phyloP scores from a whole-genome alignment of 2,797 vertebrate genomes.

The Carcharodon carcharias region DNA sequence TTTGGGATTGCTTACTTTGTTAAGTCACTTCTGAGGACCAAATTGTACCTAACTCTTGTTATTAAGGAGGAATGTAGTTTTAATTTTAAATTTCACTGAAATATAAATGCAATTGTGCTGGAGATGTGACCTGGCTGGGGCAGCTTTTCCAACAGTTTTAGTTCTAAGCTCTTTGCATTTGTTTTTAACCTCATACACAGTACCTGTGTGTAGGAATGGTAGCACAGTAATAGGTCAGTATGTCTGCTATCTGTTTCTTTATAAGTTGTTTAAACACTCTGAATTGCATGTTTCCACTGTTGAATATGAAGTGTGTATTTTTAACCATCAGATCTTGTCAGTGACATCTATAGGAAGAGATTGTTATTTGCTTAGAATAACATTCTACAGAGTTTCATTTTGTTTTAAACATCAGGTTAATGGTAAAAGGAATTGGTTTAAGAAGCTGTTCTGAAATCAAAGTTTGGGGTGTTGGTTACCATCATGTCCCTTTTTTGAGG shows the following conservation, averaged over 20 bases:
- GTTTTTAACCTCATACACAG: background rate
- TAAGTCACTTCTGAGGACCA: background rate
- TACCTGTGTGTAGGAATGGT: background rate
- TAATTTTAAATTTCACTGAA: background rate
- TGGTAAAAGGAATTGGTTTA: background rate
- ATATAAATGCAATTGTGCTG: background rate
- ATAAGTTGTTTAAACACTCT: background rate
- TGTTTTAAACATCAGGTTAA: background rate
- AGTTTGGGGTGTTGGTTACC: background rate
- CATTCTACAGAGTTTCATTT: background rate
- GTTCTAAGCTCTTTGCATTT: background rate
- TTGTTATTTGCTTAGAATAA: constrained; percentile 15
- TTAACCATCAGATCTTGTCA: constrained; percentile 11
- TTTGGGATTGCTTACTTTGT: background rate
- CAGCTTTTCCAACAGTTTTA: background rate
- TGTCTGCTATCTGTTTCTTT: background rate
- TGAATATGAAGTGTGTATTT: background rate
- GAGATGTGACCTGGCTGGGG: background rate
- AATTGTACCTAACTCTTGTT: background rate
- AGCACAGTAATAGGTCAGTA: background rate
- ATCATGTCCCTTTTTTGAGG: background rate
- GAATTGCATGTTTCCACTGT: background rate
- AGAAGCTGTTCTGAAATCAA: background rate
- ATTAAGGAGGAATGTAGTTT: background rate
- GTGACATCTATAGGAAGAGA: constrained; percentile 30